Conservation (phyloP, 2,888 invertebrate genomes). For the Callyntrura sp. region DNA sequence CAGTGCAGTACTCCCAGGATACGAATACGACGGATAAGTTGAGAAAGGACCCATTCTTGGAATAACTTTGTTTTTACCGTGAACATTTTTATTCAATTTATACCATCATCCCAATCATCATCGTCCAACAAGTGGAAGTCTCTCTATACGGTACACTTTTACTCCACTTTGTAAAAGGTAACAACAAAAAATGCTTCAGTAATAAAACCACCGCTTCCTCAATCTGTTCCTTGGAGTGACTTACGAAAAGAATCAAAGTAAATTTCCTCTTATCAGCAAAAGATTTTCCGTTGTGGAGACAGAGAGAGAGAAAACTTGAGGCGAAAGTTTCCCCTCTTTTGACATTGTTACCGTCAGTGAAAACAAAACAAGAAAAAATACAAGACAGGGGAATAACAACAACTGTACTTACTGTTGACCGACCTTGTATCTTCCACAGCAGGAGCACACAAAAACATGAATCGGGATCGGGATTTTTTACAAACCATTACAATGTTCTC, state of each 20-base stretch:
- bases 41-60: neutral
- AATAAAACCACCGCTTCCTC: neutral
- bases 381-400: constrained; percentile 5
- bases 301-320: constrained; percentile 1
- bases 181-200: neutral
- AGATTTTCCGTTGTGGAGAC: neutral
- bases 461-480: constrained; percentile 56
- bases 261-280: neutral
- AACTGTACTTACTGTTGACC: neutral
- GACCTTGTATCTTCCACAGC: constrained; percentile 1
- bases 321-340: neutral
- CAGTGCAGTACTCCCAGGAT: neutral
- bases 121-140: constrained; percentile 6
- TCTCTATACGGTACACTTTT: neutral
- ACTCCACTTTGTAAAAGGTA: neutral
- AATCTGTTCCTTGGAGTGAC: neutral
- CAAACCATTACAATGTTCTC: constrained; percentile 70
- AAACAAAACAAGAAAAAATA: too few relatives aligned
- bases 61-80: constrained; percentile 10
- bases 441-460: constrained; percentile 17
- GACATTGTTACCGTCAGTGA: neutral
- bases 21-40: constrained; percentile 2
- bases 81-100: constrained; percentile 25
- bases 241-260: neutral
- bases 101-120: neutral